Evolutionary conservation across 2,888 invertebrate genomes (phyloP).

Genomic region (Patella caerulea): DNA sequence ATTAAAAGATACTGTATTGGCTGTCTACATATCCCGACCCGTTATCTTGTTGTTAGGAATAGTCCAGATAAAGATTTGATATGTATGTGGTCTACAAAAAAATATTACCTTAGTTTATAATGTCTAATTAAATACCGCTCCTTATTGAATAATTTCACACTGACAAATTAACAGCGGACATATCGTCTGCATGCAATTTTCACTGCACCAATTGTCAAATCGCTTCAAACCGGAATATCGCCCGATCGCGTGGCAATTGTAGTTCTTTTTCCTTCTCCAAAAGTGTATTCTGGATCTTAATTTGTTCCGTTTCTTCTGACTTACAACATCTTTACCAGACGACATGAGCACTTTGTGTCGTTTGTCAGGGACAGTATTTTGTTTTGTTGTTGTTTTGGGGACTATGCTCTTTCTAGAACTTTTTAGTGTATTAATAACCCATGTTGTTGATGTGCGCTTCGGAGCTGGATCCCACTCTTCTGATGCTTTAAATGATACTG

Average conservation of each 20-base stretch:
- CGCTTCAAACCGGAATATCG: conserved; percentile 32
- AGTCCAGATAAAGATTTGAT: no score
- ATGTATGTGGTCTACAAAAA: no score
- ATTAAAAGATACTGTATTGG: no score
- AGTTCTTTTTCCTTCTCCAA: neutral
- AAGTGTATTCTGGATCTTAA: neutral
- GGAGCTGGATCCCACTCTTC: neutral
- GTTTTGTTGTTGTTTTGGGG: neutral
- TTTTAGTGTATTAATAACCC: neutral
- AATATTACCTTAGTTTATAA: neutral
- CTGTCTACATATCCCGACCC: no score
- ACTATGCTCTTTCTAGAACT: neutral
- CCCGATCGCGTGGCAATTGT: conserved; percentile 37
- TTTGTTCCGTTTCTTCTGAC: neutral
- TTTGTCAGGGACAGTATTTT: neutral
- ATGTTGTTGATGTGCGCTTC: neutral
- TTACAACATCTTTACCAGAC: neutral
- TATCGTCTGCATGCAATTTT: conserved; percentile 38
- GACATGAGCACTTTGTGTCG: neutral
- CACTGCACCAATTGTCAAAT: conserved; percentile 45
- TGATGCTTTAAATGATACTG: neutral
- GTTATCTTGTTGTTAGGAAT: no score
- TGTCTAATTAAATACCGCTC: neutral
- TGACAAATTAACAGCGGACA: conserved; percentile 41
- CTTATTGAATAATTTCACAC: conserved; percentile 25